phyloP scores from a whole-genome alignment of 1,140 invertebrate genomes.

The Drosophila asahinai region DNA sequence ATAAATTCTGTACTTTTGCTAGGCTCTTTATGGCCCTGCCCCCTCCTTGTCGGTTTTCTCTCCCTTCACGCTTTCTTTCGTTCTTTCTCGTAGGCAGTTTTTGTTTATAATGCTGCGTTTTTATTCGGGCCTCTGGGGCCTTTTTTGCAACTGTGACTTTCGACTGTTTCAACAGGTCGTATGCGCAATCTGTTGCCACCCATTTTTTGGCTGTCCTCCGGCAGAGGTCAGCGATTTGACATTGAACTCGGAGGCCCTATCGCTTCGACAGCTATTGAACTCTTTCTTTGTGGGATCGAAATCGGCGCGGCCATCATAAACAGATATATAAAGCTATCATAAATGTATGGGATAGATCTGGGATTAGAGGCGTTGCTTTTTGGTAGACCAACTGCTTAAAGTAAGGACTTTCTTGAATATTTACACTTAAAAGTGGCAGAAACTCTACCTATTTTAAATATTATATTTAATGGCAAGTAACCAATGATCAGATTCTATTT shows the following conservation, averaged over 20 bases:
- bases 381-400: not conserved
- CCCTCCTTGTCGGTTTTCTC: not conserved
- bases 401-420: not conserved
- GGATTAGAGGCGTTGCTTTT: not conserved
- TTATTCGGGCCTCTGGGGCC: slow-evolving; percentile 42
- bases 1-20: slow-evolving; percentile 57
- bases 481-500: not conserved
- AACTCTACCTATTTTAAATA: not conserved
- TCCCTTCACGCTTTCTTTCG: slow-evolving; percentile 11
- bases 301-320: slow-evolving; percentile 20
- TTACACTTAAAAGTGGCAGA: not conserved
- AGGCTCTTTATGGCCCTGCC: slow-evolving; percentile 54
- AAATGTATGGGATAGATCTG: not conserved
- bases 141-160: slow-evolving; percentile 47
- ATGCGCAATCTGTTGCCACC: slow-evolving; percentile 49
- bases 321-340: slow-evolving; percentile 27
- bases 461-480: not conserved
- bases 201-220: slow-evolving; percentile 19
- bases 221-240: slow-evolving; percentile 53
- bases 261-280: slow-evolving; percentile 39
- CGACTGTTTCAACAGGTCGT: slow-evolving; percentile 68
- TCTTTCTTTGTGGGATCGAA: slow-evolving; percentile 30
- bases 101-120: slow-evolving; percentile 58
- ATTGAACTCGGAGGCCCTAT: slow-evolving; percentile 43
- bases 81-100: slow-evolving; percentile 63